These are phyloP conservation scores for Crambe crambe DNA, from an alignment of 37 sponge, comb jelly and placozoan genomes.

Conservation along the genomic window DNA sequence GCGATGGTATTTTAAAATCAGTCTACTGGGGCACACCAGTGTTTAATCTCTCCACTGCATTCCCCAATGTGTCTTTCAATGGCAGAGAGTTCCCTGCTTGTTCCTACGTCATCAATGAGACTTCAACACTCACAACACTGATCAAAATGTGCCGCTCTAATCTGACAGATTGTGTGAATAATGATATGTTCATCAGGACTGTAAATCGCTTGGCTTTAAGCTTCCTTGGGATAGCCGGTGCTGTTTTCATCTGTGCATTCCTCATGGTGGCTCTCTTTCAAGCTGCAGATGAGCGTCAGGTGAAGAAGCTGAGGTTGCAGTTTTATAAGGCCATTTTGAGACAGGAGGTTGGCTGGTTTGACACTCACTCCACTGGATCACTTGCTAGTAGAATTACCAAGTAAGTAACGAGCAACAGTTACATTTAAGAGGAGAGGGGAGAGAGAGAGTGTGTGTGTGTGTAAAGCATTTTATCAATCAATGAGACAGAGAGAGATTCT, in stretches of 20 bases:
- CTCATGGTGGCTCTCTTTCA: constrained; percentile 67
- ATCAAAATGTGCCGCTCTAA: background rate
- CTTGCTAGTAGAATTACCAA: constrained; percentile 61
- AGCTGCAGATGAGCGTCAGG: too few relatives aligned
- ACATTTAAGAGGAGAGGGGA: too few relatives aligned
- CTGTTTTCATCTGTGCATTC: constrained; percentile 34
- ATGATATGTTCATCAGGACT: constrained; percentile 3
- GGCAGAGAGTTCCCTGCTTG: too few relatives aligned
- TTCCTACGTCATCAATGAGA: background rate
- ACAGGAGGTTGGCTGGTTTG: constrained; percentile 91
- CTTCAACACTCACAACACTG: background rate
- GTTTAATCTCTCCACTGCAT: background rate
- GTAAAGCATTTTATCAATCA: too few relatives aligned
- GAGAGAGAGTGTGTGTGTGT: too few relatives aligned
- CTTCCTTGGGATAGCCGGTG: constrained; percentile 45
- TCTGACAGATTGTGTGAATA: background rate
- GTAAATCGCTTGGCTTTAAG: constrained; percentile 1
- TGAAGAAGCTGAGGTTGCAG: constrained; percentile 53
- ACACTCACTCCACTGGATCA: constrained; percentile 67
- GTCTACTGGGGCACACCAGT: background rate
- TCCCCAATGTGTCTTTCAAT: too few relatives aligned
- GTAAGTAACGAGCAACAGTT: constrained; percentile 21
- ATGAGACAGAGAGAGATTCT: too few relatives aligned
- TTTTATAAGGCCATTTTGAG: constrained; percentile 67
- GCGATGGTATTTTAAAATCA: background rate